Conservation (phyloP, 2,113 vertebrate genomes). For the Chascanopsetta lugubris region DNA sequence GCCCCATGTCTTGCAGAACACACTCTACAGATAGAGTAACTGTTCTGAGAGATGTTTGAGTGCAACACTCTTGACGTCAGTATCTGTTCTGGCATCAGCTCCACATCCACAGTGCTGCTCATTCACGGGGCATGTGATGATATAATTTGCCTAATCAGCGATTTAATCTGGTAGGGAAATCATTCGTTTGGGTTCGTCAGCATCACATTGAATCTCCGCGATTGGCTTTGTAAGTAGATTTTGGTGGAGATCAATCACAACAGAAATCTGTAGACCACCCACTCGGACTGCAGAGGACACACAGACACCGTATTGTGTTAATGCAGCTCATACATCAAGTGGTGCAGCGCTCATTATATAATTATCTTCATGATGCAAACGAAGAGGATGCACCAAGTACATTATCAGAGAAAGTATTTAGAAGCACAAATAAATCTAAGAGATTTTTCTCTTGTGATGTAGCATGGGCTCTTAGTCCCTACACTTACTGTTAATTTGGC, state of each 20-base stretch:
- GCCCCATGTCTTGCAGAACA: not conserved
- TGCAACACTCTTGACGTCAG: not conserved
- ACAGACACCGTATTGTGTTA: conserved; percentile 40
- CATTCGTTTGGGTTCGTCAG: no score
- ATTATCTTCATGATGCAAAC: conserved; percentile 39
- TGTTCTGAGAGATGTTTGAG: not conserved
- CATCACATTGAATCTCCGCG: no score
- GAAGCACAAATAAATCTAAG: conserved; percentile 33
- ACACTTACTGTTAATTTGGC: conserved; percentile 24
- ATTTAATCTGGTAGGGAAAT: not conserved
- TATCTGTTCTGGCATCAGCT: not conserved
- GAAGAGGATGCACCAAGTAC: conserved; percentile 29
- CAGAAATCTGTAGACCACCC: not conserved
- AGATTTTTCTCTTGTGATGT: not conserved
- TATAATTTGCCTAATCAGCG: not conserved
- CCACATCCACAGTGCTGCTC: not conserved
- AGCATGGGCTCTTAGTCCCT: conserved; percentile 16
- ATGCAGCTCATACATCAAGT: conserved; percentile 49
- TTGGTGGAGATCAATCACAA: not conserved
- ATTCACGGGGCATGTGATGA: not conserved
- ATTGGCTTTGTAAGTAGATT: no score
- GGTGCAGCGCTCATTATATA: conserved; percentile 42
- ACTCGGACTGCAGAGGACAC: conserved; percentile 11
- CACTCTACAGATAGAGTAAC: no score
- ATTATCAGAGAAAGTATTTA: conserved; percentile 26